Evolutionary conservation across 1,140 invertebrate species (phyloP).

Genomic region (Andricus grossulariae): DNA sequence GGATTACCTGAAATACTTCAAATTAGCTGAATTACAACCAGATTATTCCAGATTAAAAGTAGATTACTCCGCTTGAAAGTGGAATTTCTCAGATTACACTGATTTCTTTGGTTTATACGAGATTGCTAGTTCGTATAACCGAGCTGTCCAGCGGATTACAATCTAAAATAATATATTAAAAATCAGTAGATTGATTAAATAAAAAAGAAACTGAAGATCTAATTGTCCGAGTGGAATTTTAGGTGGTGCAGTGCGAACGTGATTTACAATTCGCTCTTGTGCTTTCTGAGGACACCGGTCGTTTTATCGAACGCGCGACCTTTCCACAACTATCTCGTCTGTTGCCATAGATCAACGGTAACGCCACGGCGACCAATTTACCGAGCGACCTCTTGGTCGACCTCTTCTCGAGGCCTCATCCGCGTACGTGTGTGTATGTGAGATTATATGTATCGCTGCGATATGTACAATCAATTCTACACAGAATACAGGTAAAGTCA

Average conservation of each 20-base stretch:
- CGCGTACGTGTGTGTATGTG: conserved; percentile 28
- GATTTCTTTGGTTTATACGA: too few relatives aligned
- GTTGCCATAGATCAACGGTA: conserved; percentile 67
- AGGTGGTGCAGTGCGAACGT: background rate
- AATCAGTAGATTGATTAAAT: too few relatives aligned
- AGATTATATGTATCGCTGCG: conserved; percentile 33
- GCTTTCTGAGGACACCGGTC: conserved; percentile 60
- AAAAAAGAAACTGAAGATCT: too few relatives aligned
- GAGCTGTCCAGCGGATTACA: too few relatives aligned
- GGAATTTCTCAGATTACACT: too few relatives aligned
- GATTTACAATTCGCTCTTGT: conserved; percentile 60
- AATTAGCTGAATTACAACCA: too few relatives aligned
- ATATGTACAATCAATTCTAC: conserved; percentile 23
- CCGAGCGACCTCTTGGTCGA: conserved; percentile 65
- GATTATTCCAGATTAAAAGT: too few relatives aligned
- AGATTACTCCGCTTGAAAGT: too few relatives aligned
- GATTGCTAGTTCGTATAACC: too few relatives aligned
- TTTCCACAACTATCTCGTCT: conserved; percentile 69
- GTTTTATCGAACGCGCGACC: conserved; percentile 63
- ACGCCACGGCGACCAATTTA: conserved; percentile 67
- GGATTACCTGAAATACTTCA: too few relatives aligned
- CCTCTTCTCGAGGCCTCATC: conserved; percentile 54
- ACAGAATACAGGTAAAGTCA: conserved; percentile 2
- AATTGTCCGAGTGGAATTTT: too few relatives aligned
- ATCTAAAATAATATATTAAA: too few relatives aligned